These are phyloP conservation scores for Willowsia nigromaculata DNA, from an alignment of 2,888 invertebrate genomes.

Conservation along the genomic window DNA sequence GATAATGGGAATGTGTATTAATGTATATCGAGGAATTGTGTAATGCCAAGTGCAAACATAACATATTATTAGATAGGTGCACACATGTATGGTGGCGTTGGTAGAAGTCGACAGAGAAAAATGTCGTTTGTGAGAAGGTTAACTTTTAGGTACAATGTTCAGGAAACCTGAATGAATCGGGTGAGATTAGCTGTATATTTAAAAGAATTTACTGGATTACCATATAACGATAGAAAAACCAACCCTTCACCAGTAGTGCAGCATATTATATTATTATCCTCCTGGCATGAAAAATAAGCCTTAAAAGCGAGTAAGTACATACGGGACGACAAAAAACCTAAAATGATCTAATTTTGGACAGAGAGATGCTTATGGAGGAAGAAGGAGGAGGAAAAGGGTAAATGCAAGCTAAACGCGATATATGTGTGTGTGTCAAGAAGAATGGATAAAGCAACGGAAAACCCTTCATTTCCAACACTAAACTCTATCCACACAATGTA, in stretches of 20 bases:
- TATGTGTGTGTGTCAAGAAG: background rate
- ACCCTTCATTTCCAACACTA: slow-evolving; percentile 36
- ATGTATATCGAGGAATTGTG: background rate
- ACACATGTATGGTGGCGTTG: background rate
- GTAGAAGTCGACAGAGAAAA: background rate
- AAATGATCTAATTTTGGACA: slow-evolving; percentile 63
- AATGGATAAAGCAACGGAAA: background rate
- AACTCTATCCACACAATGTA: background rate
- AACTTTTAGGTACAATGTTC: background rate
- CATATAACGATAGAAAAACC: background rate
- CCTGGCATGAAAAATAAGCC: background rate
- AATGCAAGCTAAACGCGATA: background rate
- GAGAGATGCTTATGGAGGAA: background rate
- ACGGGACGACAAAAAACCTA: background rate
- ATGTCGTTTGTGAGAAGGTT: background rate
- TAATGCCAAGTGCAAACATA: slow-evolving; percentile 2
- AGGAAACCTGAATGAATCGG: background rate
- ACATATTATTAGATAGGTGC: background rate
- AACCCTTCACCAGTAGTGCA: background rate
- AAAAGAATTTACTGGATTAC: background rate
- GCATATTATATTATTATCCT: background rate
- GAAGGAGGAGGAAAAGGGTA: background rate
- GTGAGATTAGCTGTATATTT: background rate
- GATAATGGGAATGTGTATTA: background rate
- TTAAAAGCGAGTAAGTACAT: slow-evolving; percentile 22